Percentiles rank a stretch among this genome's conserved stretches.
phyloP scores from a whole-genome alignment of 2,888 invertebrate genomes.

The Lasioglossum calceatum region DNA sequence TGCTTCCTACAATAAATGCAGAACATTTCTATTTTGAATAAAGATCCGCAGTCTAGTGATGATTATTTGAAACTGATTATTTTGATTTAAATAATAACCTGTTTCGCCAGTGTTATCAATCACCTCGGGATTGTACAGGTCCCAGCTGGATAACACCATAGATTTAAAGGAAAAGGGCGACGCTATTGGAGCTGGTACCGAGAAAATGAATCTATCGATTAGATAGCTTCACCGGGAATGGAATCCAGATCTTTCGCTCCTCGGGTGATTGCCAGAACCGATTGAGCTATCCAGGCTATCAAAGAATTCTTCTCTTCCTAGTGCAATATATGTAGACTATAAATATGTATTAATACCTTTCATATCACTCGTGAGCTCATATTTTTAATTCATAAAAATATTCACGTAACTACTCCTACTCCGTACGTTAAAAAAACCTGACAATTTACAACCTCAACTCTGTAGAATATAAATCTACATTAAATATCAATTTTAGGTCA shows the following conservation, averaged over 20 bases:
- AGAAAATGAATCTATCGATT: constrained; percentile 13
- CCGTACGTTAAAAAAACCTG: too few relatives aligned
- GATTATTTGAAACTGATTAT: too few relatives aligned
- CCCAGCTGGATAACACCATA: background rate
- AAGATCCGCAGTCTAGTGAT: too few relatives aligned
- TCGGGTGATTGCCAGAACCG: constrained; percentile 3
- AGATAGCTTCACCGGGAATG: background rate
- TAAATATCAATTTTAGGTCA: too few relatives aligned
- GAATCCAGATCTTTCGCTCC: constrained; percentile 7
- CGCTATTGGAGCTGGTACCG: background rate
- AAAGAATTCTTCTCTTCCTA: background rate
- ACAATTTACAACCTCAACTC: too few relatives aligned
- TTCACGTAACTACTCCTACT: too few relatives aligned
- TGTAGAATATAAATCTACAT: too few relatives aligned
- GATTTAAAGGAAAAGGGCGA: background rate
- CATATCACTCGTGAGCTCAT: background rate
- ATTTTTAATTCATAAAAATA: too few relatives aligned
- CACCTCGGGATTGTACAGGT: background rate
- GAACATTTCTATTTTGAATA: too few relatives aligned
- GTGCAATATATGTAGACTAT: background rate
- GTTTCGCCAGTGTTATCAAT: background rate
- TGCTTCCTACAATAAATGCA: too few relatives aligned
- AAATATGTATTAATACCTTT: background rate
- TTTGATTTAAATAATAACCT: background rate
- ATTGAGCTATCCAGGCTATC: constrained; percentile 4